phyloP scores from a whole-genome alignment of 1,140 invertebrate species.

The Drosophila biarmipes region DNA sequence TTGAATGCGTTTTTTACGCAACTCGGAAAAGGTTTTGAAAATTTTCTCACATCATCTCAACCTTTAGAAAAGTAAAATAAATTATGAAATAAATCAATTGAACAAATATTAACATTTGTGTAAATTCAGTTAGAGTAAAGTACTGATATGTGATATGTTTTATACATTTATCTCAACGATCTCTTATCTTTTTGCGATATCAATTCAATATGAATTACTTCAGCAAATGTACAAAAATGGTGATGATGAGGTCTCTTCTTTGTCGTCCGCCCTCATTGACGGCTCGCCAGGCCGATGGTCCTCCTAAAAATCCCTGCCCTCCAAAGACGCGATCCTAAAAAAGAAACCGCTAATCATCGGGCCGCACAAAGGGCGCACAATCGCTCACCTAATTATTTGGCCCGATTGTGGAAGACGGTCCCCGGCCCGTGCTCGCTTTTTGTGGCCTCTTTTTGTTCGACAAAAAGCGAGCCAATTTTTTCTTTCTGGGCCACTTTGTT shows the following conservation, averaged over 20 bases:
- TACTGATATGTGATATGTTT: no score
- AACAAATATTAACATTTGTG: no score
- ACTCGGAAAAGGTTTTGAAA: no score
- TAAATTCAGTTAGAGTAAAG: no score
- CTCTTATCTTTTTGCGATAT: no score
- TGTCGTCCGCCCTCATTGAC: slow-evolving; percentile 21
- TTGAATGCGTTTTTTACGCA: no score
- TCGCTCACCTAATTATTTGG: slow-evolving; percentile 76
- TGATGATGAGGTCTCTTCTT: not conserved
- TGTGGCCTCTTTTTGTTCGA: slow-evolving; percentile 42
- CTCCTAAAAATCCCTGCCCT: slow-evolving; percentile 1
- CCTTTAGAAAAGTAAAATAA: no score
- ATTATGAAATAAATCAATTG: no score
- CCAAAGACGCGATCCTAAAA: slow-evolving; percentile 53
- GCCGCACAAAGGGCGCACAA: slow-evolving; percentile 63
- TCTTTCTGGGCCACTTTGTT: slow-evolving; percentile 66
- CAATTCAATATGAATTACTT: not conserved
- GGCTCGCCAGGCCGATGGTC: not conserved
- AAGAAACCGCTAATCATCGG: slow-evolving; percentile 76
- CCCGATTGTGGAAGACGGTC: slow-evolving; percentile 57
- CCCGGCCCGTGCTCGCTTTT: slow-evolving; percentile 61
- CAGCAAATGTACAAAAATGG: not conserved
- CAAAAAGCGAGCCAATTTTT: slow-evolving; percentile 80
- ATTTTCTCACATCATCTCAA: no score
- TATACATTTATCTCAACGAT: no score